phyloP scores from a whole-genome alignment of 2,888 invertebrate species.

The Sinelater perroti region DNA sequence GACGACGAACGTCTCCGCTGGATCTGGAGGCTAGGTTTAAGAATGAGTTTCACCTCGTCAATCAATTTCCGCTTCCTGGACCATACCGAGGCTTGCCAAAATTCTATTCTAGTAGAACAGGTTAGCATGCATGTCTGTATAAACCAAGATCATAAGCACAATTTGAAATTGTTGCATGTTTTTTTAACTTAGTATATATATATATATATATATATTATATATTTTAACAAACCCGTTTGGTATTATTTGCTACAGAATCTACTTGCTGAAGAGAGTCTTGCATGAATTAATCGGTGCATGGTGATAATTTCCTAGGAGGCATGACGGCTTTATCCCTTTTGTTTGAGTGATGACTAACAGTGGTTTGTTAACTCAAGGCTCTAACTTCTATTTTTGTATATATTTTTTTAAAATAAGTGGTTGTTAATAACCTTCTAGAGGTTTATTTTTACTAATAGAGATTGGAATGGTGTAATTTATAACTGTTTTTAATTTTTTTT shows the following conservation, averaged over 20 bases:
- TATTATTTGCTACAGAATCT: conserved; percentile 43
- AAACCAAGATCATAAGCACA: background rate
- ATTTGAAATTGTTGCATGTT: conserved; percentile 8
- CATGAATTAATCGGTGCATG: conserved; percentile 42
- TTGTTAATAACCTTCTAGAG: too few species aligned
- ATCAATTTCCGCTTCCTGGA: conserved; percentile 75
- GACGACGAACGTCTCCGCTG: conserved; percentile 47
- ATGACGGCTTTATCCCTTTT: too few species aligned
- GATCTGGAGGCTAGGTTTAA: conserved; percentile 77
- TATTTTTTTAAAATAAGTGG: too few species aligned
- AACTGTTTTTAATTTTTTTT: too few species aligned
- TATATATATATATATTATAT: background rate
- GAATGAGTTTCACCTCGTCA: conserved; percentile 69
- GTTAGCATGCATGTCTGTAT: conserved; percentile 54
- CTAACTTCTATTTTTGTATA: too few species aligned
- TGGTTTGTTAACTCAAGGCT: too few species aligned
- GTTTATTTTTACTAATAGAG: too few species aligned
- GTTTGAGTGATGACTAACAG: too few species aligned
- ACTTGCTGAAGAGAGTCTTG: conserved; percentile 38
- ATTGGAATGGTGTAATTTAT: too few species aligned
- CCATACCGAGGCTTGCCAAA: conserved; percentile 73
- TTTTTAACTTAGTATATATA: background rate
- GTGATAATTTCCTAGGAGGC: conserved; percentile 34
- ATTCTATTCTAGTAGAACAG: conserved; percentile 73
- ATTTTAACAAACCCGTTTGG: too few species aligned